These are phyloP conservation scores for Otolemur crassicaudatus DNA, from an alignment of 2,797 vertebrate genomes.

Conservation along the genomic window DNA sequence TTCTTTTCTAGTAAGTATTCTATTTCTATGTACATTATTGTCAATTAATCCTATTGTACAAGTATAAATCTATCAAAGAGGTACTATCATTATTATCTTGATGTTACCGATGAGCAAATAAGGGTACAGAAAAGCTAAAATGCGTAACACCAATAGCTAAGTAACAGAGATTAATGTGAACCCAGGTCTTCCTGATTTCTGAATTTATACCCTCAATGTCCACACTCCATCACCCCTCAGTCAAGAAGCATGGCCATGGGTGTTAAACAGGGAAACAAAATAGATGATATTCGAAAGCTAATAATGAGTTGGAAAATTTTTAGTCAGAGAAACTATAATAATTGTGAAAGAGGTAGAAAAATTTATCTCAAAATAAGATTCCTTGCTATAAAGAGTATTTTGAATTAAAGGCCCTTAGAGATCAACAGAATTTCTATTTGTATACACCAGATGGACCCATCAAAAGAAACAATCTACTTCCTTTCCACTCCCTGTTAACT, in stretches of 20 bases:
- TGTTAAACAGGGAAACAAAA: background rate
- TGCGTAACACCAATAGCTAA: background rate
- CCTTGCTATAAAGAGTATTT: background rate
- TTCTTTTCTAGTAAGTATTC: background rate
- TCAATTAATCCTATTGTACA: background rate
- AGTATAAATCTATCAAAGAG: background rate
- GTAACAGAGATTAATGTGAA: background rate
- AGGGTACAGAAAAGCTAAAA: background rate
- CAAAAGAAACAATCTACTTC: background rate
- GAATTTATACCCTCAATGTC: background rate
- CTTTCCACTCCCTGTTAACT: background rate
- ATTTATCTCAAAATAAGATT: background rate
- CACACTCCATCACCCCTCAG: background rate
- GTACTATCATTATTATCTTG: background rate
- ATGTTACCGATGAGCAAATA: background rate
- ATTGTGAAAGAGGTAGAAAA: background rate
- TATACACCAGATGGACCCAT: background rate
- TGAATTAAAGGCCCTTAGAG: background rate
- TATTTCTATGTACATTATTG: background rate
- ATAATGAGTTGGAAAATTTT: background rate
- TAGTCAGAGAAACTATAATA: background rate
- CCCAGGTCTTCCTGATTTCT: background rate
- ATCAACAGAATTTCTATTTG: background rate
- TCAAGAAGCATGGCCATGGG: background rate
- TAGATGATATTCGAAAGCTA: background rate